Percentiles rank a stretch among this genome's conserved stretches.
phyloP scores from a whole-genome alignment of 2,888 invertebrate genomes.

The Nysson spinosus region DNA sequence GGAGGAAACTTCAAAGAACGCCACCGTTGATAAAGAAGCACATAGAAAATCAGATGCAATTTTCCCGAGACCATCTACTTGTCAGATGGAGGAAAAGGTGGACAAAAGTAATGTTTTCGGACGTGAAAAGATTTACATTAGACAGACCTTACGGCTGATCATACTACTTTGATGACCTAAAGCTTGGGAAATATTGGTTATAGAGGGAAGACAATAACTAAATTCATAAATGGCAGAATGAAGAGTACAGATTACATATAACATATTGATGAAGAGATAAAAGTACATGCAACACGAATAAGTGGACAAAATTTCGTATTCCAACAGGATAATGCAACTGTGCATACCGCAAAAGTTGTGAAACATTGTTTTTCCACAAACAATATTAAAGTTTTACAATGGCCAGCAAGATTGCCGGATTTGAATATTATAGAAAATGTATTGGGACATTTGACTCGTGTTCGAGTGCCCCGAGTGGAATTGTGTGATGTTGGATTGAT shows the following conservation, averaged over 20 bases:
- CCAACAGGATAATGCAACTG: slow-evolving; percentile 9
- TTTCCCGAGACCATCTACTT: background rate
- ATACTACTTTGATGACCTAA: background rate
- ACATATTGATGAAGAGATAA: background rate
- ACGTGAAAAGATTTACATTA: no score
- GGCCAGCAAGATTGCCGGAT: slow-evolving; percentile 5
- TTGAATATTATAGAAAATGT: slow-evolving; percentile 18
- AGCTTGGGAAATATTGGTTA: no score
- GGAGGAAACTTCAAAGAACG: background rate
- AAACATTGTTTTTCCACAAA: slow-evolving; percentile 5
- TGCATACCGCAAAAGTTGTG: slow-evolving; percentile 3
- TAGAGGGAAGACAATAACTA: background rate
- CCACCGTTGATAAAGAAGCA: background rate
- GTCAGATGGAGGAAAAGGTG: no score
- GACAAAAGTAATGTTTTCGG: no score
- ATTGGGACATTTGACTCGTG: no score
- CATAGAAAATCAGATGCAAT: background rate
- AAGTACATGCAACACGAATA: background rate
- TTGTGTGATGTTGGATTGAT: no score
- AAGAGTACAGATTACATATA: background rate
- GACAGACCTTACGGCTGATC: slow-evolving; percentile 1
- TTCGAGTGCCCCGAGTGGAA: no score
- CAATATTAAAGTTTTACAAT: slow-evolving; percentile 5
- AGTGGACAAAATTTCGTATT: slow-evolving; percentile 3
- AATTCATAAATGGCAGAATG: background rate